Base-by-base conservation (phyloP, 2,113 vertebrate species). In the Ifrita kowaldi region DNA sequence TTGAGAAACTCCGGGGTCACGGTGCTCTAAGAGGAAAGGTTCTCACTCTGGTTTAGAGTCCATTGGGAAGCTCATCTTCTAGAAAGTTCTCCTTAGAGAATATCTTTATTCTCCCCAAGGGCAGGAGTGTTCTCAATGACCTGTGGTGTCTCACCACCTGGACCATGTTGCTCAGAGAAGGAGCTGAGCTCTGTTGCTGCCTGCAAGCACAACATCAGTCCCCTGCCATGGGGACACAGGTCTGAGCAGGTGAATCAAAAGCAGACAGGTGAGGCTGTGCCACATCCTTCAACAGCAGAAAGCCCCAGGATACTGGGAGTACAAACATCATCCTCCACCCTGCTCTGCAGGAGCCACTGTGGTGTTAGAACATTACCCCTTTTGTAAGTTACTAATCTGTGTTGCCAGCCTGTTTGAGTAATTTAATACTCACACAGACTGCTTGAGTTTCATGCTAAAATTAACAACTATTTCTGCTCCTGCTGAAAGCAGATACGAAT, bases 391-490 rank as follows among this genome's bases (percentile, higher is more conserved):
- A 71, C 49, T 82, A 27, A 68, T 73, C 75, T 50, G 82, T 60
- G 33, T 2, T 68, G 41, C 76, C 84, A 84, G 52, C 13, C 27
- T 57, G 35, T 35, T 60, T 10, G 56, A 82, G 91, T 87, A 35
- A 93, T 55, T 83, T 50, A 83, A 91, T 68, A 56, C 65, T 79
- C 16, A 26, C 0, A 7, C 20, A 30, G 62, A 55, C 53, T 53
- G 70, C 52, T 89, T 27, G 37, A 76, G 46, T 91, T 92, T 84
- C 77, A 63, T 55, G 47, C 73, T 93, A 92, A 93, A 88, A 92
- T 93, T 89, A 81, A 70, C 56, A 70, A 53, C 64, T 20, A 13
- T 26, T 81, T 57, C 82, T 94, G 49, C 19, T 76, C 49, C 88
- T 92, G 73, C 42, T 95, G 55, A 21, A 87, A 55, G 60, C 21